Evolutionary conservation across 2,113 vertebrate genomes (phyloP).

Genomic region (Ciconia stormi): DNA sequence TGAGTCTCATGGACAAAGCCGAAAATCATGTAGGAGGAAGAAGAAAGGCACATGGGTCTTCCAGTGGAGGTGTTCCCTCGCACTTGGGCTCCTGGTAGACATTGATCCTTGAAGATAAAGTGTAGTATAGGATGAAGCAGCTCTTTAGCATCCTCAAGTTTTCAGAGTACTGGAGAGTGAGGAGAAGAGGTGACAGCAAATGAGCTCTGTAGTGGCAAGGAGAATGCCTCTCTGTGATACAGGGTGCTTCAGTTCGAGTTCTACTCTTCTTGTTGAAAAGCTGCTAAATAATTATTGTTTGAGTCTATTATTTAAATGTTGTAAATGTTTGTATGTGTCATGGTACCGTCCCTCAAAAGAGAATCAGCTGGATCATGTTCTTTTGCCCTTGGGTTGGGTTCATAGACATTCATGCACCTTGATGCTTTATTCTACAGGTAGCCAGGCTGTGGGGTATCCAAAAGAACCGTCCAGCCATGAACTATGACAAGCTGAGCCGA

Average conservation of each 20-base stretch:
- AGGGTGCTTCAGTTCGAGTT: background rate
- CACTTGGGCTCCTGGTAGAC: background rate
- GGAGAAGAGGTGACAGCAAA: background rate
- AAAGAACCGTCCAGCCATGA: constrained; percentile 99
- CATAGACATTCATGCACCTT: background rate
- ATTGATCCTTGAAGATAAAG: background rate
- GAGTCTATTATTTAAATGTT: background rate
- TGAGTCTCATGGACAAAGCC: background rate
- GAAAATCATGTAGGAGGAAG: background rate
- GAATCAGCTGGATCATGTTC: background rate
- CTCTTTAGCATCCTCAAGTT: background rate
- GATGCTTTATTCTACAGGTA: constrained; percentile 76
- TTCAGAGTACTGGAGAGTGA: background rate
- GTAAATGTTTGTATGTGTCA: background rate
- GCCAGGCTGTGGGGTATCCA: constrained; percentile 98
- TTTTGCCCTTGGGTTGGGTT: background rate
- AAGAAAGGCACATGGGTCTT: background rate
- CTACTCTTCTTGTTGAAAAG: background rate
- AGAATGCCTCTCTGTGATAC: background rate
- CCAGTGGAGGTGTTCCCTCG: background rate
- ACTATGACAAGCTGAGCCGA: constrained; percentile 97
- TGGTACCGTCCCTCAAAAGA: background rate
- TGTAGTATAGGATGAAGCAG: background rate
- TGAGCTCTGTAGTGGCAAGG: background rate
- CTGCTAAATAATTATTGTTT: background rate